A percentile compares a stretch with the other conserved stretches of the same genome.
Evolutionary conservation across 2,888 invertebrate genomes (phyloP).

Genomic region (Meiosimyza decipiens): DNA sequence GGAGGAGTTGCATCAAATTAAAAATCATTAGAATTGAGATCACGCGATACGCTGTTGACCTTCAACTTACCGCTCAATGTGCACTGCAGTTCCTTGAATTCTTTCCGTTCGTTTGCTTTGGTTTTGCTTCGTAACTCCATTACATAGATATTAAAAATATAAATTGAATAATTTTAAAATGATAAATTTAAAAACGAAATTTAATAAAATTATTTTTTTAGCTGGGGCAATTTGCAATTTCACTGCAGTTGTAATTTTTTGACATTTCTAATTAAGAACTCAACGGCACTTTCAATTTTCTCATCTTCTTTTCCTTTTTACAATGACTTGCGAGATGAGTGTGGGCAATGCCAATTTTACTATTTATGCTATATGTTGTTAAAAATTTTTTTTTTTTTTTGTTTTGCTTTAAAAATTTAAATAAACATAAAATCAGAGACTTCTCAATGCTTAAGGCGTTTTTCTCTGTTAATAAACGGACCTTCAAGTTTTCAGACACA

Average conservation of each 20-base stretch:
- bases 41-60: not conserved
- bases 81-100: constrained; percentile 15
- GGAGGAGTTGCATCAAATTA: too few species aligned
- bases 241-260: too few species aligned
- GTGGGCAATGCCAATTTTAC: too few species aligned
- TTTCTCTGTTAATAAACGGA: too few species aligned
- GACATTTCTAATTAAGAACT: not conserved
- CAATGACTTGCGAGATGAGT: not conserved
- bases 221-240: too few species aligned
- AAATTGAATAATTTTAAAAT: not conserved
- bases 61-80: constrained; percentile 14
- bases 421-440: too few species aligned
- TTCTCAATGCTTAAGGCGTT: too few species aligned
- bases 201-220: not conserved
- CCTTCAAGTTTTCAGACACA: too few species aligned
- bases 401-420: too few species aligned
- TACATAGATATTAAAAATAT: not conserved
- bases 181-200: not conserved
- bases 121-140: constrained; percentile 25
- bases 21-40: not conserved
- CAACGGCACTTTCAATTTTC: not conserved
- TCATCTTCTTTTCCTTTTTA: not conserved
- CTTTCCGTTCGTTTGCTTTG: not conserved
- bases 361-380: too few species aligned
- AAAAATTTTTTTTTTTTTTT: too few species aligned